Base-by-base conservation (phyloP, 92 coral and sea anemone genomes). In the Porites divaricata region DNA sequence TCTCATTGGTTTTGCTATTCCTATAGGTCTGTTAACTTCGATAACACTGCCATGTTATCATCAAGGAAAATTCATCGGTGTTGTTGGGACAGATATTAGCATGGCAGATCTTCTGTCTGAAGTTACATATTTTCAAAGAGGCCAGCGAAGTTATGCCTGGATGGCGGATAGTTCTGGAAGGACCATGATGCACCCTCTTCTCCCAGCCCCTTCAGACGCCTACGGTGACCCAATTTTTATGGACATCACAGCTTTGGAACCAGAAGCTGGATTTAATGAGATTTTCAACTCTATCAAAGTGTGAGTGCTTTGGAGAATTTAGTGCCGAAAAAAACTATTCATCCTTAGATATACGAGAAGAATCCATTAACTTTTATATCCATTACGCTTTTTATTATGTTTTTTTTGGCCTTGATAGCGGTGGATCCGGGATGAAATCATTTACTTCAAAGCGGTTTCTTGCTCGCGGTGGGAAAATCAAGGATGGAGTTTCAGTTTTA, bases 131-230 rank as follows among this genome's bases (percentile, higher is more conserved):
- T 91, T 84, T 80, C 81, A 77, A 67, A 79, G 76, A 70, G 94
- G 94, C 45, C 94, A 91, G 17, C 67, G 75, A n/a, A 89, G 93
- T 8, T 88, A 91, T 50, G 94, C 92, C 24, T 91, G 89, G 74
- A 64, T 91, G 73, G 87, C 83, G 24, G 94, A 88, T 59, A 80
- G 92, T 21, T 75, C 85, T 6, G 92, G 92, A 63, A 50, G 85
- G 53, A 88, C 92, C 54, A 84, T 88, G 87, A 88, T 91, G 92
- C 92, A 91, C 14, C 94, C 94, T 9, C 84, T 88, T 21, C 58
- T 91, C 25, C 92, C 94, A 48, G 77, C 88, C 26, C 94, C 92
- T 16, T 89, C 89, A 12, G 41, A 80, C 67, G 86, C 83, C 4
- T 72, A 48, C 35, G 86, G 70, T 13, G 85, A 80, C 41, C 90